A percentile compares a stretch with the other conserved stretches of the same genome.
phyloP scores from a whole-genome alignment of 2,888 invertebrate genomes.

The Itoplectis maculator region DNA sequence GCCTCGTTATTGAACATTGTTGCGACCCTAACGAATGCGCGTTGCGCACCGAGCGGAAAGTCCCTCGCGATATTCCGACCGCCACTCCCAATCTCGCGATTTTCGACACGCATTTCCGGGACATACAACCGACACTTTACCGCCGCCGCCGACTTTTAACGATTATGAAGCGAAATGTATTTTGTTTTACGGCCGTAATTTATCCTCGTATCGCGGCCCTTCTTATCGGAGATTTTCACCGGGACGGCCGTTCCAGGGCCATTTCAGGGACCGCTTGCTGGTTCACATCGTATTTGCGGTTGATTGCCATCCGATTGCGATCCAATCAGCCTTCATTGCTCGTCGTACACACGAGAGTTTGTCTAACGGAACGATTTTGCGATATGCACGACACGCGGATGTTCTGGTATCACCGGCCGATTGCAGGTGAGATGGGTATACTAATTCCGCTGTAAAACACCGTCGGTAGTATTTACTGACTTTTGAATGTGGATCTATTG shows the following conservation, averaged over 20 bases:
- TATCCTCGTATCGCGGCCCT: conserved; percentile 16
- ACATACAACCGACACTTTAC: not conserved
- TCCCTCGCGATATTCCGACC: conserved; percentile 36
- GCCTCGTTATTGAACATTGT: conserved; percentile 69
- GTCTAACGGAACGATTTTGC: not conserved
- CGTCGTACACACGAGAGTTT: not conserved
- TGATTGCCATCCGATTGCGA: conserved; percentile 29
- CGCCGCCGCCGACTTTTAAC: conserved; percentile 20
- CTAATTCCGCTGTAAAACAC: not conserved
- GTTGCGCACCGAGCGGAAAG: conserved; percentile 9
- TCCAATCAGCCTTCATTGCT: conserved; percentile 47
- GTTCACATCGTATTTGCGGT: conserved; percentile 28
- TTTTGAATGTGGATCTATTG: no score
- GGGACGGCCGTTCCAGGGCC: conserved; percentile 8
- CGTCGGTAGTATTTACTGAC: not conserved
- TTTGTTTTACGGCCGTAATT: conserved; percentile 43
- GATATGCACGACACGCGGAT: not conserved
- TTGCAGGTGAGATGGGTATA: not conserved
- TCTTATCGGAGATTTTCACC: conserved; percentile 30
- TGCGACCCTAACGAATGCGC: conserved; percentile 48
- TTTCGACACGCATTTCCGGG: conserved; percentile 32
- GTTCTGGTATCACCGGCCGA: not conserved
- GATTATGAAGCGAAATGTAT: conserved; percentile 38
- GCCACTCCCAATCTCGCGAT: conserved; percentile 30
- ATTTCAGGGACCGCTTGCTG: no score